Evolutionary conservation across 1,140 invertebrate species (phyloP), one percentile per base, ranked within the genome.

Genomic region (Penaeus vannamei): DNA sequence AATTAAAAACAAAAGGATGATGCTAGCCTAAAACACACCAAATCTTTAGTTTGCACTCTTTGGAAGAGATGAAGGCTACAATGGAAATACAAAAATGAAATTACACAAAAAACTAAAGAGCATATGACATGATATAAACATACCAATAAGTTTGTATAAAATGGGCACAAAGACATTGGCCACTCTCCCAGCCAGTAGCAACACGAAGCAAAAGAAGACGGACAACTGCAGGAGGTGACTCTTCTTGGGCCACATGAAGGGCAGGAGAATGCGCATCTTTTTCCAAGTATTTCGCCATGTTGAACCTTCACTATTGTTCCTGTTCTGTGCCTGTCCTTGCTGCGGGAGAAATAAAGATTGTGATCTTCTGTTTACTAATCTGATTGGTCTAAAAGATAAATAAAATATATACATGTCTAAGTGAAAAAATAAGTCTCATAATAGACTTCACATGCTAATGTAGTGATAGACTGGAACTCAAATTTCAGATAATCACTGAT

Each of bases 161-260:
- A 99, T 96, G 64, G 98, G 98, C 59, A 99, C 97, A 93, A 96
- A 97, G 23, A 99, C 94, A 94, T 99, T 99, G 82, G 98, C 96
- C n/a, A 96, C 95, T 92, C 98, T 94, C 32, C 98, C 98, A 46
- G 93, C 94, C 22, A 95, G 92, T 20, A 99, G 94, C 22, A 98
- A 93, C 0, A 95, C 22, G 53, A 99, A 95, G 93, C 98, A 99
- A 86, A 98, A 93, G 8, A 98, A 79, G 0, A 99, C 98, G 85
- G 96, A 94, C 0, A 97, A 90, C 93, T 99, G 98, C 12, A 99
- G 94, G 1, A 94, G 92, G 5, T 94, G 80, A 92, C 95, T 95
- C 90, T 96, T 97, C 91, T 95, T 96, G 0, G 98, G 98, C 98
- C 98, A 99, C n/a, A 99, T 94, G 93, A 98, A 99, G 2, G 98